phyloP scores from a whole-genome alignment of 2,888 invertebrate species.

The Apodemia hepburni region DNA sequence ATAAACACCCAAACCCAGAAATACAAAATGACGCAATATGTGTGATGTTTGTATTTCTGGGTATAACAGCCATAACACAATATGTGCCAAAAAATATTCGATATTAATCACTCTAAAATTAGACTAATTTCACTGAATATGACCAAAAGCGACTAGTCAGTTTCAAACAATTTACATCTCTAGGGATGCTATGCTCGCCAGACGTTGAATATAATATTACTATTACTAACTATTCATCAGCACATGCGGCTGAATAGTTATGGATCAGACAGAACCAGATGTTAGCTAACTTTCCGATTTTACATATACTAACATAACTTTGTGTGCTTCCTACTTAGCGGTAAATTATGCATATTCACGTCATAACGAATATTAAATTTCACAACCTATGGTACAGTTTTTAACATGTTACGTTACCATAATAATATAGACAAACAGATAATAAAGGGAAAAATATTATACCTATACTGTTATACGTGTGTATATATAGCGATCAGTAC shows the following conservation, averaged over 20 bases:
- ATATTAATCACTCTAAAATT: not conserved
- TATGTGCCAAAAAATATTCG: too few relatives aligned
- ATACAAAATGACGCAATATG: too few relatives aligned
- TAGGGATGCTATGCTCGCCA: conserved; percentile 18
- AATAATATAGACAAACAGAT: too few relatives aligned
- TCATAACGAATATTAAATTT: not conserved
- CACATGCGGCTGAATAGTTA: conserved; percentile 30
- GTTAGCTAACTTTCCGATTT: conserved; percentile 36
- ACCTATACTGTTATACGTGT: too few relatives aligned
- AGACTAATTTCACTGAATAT: not conserved
- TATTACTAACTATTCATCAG: conserved; percentile 28
- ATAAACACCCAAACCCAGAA: too few relatives aligned
- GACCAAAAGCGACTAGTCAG: not conserved
- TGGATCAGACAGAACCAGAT: conserved; percentile 33
- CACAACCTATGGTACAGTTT: too few relatives aligned
- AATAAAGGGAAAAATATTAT: too few relatives aligned
- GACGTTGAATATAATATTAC: conserved; percentile 29
- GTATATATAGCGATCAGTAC: too few relatives aligned
- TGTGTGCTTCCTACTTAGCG: not conserved
- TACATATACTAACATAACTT: conserved; percentile 21
- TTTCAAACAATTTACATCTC: not conserved
- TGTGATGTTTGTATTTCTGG: too few relatives aligned
- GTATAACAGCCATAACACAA: too few relatives aligned
- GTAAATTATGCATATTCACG: conserved; percentile 1
- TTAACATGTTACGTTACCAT: not conserved